Base-by-base conservation (phyloP, 1,140 invertebrate genomes). In the Ostrea denselamellosa region DNA sequence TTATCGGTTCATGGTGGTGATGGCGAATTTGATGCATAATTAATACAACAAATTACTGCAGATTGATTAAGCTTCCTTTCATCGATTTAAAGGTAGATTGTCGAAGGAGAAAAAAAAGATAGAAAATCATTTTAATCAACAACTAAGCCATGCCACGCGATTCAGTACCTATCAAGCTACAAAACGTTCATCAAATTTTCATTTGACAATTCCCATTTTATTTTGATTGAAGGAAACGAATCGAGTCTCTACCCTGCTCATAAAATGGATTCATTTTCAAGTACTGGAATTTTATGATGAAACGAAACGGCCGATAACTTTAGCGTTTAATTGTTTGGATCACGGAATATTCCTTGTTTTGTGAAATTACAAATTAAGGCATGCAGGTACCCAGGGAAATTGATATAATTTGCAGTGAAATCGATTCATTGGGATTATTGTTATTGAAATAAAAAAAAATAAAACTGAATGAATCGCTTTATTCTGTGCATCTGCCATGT, bases 11-110 rank as follows among this genome's bases (percentile, higher is more conserved):
- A 25, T 52, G 52, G 34, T 52, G 14, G 52, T 52, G 44, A 83
- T 83, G 81, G 81, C 19, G 83, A 85, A 87, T 89, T 54, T 85
- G 86, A 89, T 89, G 88, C 88, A 89, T 89, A 89, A 87, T 89
- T 89, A 86, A 89, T 89, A 87, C 56, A 87, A 87, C 83, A 81
- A 87, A 87, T 87, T 87, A 87, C 54, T n/a, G 25, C 28, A n/a
- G 54, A 87, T 87, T 83, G 86, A 87, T 87, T 58, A 87, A 56
- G 77, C 58, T 83, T 83, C 77, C 54, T 28, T 25, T 10, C 28
- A 87, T 87, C 28, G 86, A 87, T 87, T 83, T 83, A 83, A 71
- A 71, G 68, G 68, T 71, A 71, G 68, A 71, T 71, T 71, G 68
- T 71, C 68, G 68, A 34, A 71, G 12, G 68, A 71, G 8, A 71